Percentiles rank a stretch among this genome's conserved stretches.
phyloP scores from a whole-genome alignment of 2,888 invertebrate species.

The Andrena trimmerana region DNA sequence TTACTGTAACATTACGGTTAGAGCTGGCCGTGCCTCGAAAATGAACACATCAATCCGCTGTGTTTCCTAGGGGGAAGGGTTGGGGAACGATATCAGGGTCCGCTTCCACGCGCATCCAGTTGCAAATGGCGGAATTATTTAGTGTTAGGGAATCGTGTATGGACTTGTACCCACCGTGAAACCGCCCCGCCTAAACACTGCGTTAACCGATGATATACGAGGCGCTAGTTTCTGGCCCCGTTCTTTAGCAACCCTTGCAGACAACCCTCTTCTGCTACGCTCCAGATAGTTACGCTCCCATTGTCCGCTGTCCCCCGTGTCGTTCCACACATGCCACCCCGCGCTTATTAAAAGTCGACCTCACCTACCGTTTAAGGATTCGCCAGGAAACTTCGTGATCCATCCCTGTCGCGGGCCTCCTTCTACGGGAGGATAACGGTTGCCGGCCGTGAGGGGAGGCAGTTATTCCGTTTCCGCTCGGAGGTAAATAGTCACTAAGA shows the following conservation, averaged over 20 bases:
- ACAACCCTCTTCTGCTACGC: constrained; percentile 74
- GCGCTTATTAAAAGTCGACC: constrained; percentile 74
- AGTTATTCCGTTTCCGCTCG: not conserved
- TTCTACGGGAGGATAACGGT: not conserved
- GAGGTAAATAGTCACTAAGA: not conserved
- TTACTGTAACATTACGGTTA: not conserved
- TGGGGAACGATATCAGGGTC: constrained; percentile 41
- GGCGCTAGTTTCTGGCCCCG: constrained; percentile 60
- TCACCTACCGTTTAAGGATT: constrained; percentile 43
- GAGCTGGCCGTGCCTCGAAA: not conserved
- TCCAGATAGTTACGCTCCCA: constrained; percentile 79
- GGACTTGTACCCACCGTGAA: constrained; percentile 84
- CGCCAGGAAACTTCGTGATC: constrained; percentile 27
- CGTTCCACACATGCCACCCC: constrained; percentile 73
- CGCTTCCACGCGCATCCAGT: constrained; percentile 67
- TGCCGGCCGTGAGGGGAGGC: not conserved
- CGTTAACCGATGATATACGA: constrained; percentile 85
- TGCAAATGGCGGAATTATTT: constrained; percentile 83
- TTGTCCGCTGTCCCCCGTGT: constrained; percentile 74
- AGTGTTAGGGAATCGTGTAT: constrained; percentile 79
- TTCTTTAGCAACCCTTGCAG: constrained; percentile 59
- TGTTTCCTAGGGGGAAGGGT: constrained; percentile 33
- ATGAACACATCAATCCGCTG: constrained; percentile 74
- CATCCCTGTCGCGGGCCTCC: not conserved
- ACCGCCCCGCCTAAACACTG: constrained; percentile 85